phyloP scores from a whole-genome alignment of 2,113 vertebrate genomes.

The Pteruthius melanotis region DNA sequence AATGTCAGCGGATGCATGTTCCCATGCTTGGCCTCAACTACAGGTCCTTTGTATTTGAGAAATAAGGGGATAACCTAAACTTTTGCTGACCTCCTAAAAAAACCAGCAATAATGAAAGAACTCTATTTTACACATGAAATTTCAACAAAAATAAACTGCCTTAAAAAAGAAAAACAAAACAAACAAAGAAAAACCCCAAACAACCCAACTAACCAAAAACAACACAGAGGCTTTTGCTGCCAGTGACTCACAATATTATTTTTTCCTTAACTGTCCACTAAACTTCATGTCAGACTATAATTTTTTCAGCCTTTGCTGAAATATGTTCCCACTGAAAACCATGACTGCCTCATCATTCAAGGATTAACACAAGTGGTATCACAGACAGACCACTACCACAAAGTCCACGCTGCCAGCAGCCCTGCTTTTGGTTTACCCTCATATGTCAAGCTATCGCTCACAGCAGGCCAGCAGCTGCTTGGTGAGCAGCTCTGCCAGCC shows the following conservation, averaged over 20 bases:
- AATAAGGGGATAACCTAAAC: background rate
- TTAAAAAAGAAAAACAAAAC: background rate
- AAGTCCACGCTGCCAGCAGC: background rate
- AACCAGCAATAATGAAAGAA: background rate
- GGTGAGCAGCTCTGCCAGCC: background rate
- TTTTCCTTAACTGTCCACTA: background rate
- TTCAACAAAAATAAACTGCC: background rate
- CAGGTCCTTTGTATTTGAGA: background rate
- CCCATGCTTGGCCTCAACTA: background rate
- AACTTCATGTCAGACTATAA: background rate
- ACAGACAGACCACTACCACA: background rate
- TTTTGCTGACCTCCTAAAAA: background rate
- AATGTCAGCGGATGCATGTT: background rate
- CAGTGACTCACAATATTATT: background rate
- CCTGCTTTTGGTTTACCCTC: background rate
- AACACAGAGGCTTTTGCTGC: background rate
- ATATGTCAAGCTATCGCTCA: background rate
- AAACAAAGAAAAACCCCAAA: background rate
- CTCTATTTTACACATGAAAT: background rate
- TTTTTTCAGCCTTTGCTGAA: background rate
- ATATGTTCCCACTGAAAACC: background rate
- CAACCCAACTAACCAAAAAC: background rate
- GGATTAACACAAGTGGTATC: background rate
- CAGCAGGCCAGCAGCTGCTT: background rate
- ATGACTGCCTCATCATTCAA: background rate